Base-by-base conservation (phyloP, 2,888 invertebrate genomes). In the Aphodius granarius region DNA sequence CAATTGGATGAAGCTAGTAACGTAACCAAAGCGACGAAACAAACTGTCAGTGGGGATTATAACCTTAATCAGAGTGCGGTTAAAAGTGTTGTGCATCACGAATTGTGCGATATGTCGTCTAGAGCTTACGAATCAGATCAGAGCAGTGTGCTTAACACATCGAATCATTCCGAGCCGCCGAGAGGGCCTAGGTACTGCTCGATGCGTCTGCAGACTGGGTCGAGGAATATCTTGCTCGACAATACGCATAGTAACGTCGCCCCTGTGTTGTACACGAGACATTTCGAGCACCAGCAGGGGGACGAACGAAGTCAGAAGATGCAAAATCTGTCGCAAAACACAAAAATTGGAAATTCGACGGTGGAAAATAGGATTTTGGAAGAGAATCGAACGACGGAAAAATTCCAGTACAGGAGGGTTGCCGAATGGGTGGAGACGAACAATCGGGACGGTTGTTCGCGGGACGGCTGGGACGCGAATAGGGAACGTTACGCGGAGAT, bases 371-470 rank as follows among this genome's bases (percentile, higher is more conserved):
- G 82, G 73, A 83, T 84, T 0, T 76, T 81, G n/a, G n/a, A n/a
- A n/a, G n/a, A n/a, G n/a, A n/a, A n/a, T n/a, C n/a, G n/a, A n/a
- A n/a, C n/a, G n/a, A n/a, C n/a, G n/a, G n/a, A n/a, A n/a, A n/a
- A n/a, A n/a, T n/a, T n/a, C 63, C 84, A 84, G 20, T 84, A 85
- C 77, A 84, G 84, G 74, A 80, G 86, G 70, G 94, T 94, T 13
- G 94, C 93, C 0, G 94, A 94, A 81, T 94, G 94, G 94, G 93
- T 94, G 18, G 92, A 93, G 84, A 91, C 91, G 80, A 92, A 91
- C 81, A 92, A 91, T 81, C 85, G 89, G 0, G 88, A 89, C 18
- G 78, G 84, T 18, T 83, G 83, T 79, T 85, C 85, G 75, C 83
- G 86, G 79, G 88, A 88, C 80, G 82, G 88, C 66, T 83, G 83